Evolutionary conservation across 1,140 invertebrate species (phyloP).

Genomic region (Luehdorfia chinensis): DNA sequence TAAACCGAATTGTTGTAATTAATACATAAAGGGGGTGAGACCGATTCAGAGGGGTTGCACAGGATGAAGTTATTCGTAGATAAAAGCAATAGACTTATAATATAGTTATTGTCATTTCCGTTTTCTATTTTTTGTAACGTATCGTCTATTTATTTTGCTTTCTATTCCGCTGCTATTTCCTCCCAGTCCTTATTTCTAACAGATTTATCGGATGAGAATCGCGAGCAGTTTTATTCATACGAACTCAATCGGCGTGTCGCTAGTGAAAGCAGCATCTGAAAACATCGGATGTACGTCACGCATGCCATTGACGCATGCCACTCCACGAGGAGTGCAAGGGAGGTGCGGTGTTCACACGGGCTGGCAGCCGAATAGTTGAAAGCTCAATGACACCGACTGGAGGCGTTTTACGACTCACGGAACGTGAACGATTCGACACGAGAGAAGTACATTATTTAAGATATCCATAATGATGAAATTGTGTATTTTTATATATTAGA

Average conservation of each 20-base stretch:
- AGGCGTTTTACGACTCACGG: slow-evolving; percentile 23
- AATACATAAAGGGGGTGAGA: too few relatives aligned
- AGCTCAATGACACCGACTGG: slow-evolving; percentile 40
- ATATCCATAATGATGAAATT: background rate
- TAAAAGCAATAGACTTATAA: too few relatives aligned
- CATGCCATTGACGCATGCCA: background rate
- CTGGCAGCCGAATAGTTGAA: slow-evolving; percentile 34
- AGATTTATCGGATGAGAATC: too few relatives aligned
- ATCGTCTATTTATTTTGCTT: too few relatives aligned
- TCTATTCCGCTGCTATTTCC: too few relatives aligned
- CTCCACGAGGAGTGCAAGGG: background rate
- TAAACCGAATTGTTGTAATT: too few relatives aligned
- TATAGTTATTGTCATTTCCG: too few relatives aligned
- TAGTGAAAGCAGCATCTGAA: slow-evolving; percentile 4
- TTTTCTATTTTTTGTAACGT: too few relatives aligned
- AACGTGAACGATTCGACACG: background rate
- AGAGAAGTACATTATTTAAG: background rate
- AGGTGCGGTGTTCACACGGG: slow-evolving; percentile 21
- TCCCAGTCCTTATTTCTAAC: too few relatives aligned
- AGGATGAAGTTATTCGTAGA: too few relatives aligned
- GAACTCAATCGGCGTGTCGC: background rate
- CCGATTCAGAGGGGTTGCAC: too few relatives aligned
- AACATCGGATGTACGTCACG: slow-evolving; percentile 10
- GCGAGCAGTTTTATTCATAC: background rate
- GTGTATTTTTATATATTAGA: background rate